Evolutionary conservation across 1,140 invertebrate genomes (phyloP).

Genomic region (Caenorhabditis remanei): DNA sequence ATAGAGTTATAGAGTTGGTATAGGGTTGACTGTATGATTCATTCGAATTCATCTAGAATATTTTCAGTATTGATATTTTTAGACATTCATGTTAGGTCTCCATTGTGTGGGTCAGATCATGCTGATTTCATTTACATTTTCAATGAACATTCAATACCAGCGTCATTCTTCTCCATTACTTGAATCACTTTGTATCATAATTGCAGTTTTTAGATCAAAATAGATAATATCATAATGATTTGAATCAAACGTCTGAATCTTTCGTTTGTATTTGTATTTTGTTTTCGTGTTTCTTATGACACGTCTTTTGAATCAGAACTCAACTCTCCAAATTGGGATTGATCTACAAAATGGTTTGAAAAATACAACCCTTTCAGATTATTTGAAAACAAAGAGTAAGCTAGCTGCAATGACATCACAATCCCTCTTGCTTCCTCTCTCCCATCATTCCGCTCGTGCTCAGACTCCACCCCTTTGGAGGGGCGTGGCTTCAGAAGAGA

Average conservation of each 20-base stretch:
- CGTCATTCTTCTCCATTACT: background rate
- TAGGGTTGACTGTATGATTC: no score
- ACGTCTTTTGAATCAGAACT: background rate
- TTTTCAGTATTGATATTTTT: no score
- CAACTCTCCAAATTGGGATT: background rate
- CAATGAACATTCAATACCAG: background rate
- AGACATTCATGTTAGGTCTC: no score
- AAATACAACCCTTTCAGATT: slow-evolving; percentile 13
- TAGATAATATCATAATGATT: background rate
- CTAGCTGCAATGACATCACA: slow-evolving; percentile 20
- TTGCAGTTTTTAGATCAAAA: background rate
- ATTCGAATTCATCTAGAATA: no score
- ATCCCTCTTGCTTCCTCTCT: slow-evolving; percentile 3
- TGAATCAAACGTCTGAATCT: background rate
- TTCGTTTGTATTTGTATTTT: background rate
- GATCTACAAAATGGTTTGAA: background rate
- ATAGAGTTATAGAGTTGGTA: no score
- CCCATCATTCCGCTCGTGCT: slow-evolving; percentile 28
- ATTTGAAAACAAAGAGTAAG: background rate
- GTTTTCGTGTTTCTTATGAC: background rate
- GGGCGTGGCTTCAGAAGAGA: slow-evolving; percentile 3
- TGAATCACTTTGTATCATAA: slow-evolving; percentile 20
- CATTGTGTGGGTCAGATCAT: no score
- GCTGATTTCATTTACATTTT: no score
- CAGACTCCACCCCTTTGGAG: background rate